phyloP scores from a whole-genome alignment of 2,113 vertebrate genomes.

The Pogona vitticeps region DNA sequence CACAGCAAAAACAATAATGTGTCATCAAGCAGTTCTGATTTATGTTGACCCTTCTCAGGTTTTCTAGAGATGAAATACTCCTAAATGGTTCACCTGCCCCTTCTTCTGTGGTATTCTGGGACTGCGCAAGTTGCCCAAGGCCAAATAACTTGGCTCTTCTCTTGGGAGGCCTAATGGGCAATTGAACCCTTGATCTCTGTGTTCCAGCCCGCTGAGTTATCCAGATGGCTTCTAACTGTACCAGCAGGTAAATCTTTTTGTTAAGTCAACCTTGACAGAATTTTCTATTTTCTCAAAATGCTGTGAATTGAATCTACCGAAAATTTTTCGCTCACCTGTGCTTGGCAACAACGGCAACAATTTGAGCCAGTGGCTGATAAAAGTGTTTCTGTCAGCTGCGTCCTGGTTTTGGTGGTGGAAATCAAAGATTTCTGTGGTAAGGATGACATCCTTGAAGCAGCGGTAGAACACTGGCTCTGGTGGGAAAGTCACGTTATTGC shows the following conservation, averaged over 20 bases:
- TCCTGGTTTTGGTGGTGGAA: conserved; percentile 4
- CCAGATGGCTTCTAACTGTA: neutral
- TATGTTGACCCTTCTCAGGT: too few species aligned
- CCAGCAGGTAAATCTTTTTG: neutral
- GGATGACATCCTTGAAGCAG: conserved; percentile 49
- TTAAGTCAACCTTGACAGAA: neutral
- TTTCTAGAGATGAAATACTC: too few species aligned
- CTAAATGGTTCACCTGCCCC: too few species aligned
- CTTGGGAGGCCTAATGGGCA: too few species aligned
- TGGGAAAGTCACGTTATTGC: conserved; percentile 58
- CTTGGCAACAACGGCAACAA: neutral
- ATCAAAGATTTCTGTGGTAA: neutral
- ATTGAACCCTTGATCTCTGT: too few species aligned
- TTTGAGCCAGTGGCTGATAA: neutral
- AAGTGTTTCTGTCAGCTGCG: neutral
- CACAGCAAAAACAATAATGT: too few species aligned
- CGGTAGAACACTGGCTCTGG: conserved; percentile 47
- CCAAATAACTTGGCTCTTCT: too few species aligned
- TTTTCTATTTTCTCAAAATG: neutral
- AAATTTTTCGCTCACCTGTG: neutral
- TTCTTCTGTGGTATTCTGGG: too few species aligned
- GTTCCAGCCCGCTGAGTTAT: too few species aligned
- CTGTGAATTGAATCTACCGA: neutral
- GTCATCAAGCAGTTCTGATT: too few species aligned
- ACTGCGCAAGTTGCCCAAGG: too few species aligned